Conservation (phyloP, 2,888 invertebrate species). For the Disparrhopalites patrizii region DNA sequence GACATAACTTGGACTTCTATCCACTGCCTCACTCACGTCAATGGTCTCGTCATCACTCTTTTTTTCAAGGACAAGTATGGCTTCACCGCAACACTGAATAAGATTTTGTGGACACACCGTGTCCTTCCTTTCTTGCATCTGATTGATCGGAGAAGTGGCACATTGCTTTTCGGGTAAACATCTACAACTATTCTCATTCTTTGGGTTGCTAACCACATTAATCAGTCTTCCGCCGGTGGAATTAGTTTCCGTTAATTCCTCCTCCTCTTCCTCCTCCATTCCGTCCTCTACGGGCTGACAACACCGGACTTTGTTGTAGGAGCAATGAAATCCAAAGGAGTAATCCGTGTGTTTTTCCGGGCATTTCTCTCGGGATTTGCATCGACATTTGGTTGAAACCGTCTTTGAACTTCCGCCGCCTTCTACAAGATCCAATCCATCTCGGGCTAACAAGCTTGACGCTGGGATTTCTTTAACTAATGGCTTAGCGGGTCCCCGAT, state of each 20-base stretch:
- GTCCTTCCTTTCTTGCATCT: neutral
- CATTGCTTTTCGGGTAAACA: neutral
- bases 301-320: conserved; percentile 43
- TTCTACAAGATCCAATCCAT: no score
- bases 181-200: neutral
- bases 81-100: neutral
- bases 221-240: neutral
- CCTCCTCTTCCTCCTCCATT: no score
- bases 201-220: neutral
- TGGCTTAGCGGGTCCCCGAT: neutral
- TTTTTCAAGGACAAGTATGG: neutral
- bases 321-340: conserved; percentile 43
- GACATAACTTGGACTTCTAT: no score
- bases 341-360: conserved; percentile 42
- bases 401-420: no score
- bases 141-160: neutral
- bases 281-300: conserved; percentile 31
- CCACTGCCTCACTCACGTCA: no score
- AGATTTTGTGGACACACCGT: neutral
- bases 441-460: no score
- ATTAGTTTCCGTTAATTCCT: no score
- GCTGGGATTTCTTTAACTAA: neutral
- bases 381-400: conserved; percentile 32
- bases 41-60: neutral
- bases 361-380: conserved; percentile 38